Conservation (phyloP, 2,888 invertebrate genomes). For the Aphodius granarius region DNA sequence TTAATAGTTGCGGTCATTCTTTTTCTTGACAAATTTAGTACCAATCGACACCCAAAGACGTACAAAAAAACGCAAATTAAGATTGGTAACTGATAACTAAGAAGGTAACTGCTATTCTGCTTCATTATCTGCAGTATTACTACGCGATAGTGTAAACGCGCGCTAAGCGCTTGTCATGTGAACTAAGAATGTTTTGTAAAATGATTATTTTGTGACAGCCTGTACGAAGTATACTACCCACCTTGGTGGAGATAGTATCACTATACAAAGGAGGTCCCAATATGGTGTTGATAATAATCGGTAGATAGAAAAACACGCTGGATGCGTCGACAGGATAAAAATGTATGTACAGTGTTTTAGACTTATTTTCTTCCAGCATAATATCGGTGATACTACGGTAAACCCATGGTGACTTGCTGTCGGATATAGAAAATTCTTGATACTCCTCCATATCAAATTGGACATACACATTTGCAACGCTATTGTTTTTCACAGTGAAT, state of each 20-base stretch:
- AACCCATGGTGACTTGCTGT: neutral
- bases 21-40: no score
- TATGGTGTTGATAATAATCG: constrained; percentile 14
- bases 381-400: neutral
- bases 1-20: no score
- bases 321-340: constrained; percentile 9
- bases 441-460: constrained; percentile 16
- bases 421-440: constrained; percentile 13
- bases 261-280: constrained; percentile 7
- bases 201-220: no score
- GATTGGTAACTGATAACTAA: no score
- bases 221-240: no score
- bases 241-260: neutral
- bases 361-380: neutral
- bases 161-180: no score
- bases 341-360: constrained; percentile 10
- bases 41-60: no score
- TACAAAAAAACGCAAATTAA: no score
- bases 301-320: constrained; percentile 8
- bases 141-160: no score
- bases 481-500: constrained; percentile 15
- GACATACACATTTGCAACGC: neutral
- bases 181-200: no score
- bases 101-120: no score
- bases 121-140: no score